phyloP scores from a whole-genome alignment of 1,140 invertebrate genomes.

The Melanaphis sacchari region DNA sequence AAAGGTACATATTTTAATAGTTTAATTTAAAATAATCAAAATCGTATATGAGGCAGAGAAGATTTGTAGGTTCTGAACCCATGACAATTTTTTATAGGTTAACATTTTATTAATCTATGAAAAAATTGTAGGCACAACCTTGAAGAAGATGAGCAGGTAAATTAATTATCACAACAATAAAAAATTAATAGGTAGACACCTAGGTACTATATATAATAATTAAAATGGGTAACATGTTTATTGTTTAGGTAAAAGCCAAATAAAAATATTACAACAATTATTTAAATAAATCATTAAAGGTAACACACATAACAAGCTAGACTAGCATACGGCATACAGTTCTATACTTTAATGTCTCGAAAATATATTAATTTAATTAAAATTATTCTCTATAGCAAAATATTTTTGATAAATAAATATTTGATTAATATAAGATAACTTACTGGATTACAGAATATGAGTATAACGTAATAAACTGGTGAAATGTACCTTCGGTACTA shows the following conservation, averaged over 20 bases:
- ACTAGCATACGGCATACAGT: not conserved
- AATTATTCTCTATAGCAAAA: not conserved
- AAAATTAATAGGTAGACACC: not conserved
- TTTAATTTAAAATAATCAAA: not conserved
- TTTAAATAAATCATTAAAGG: conserved; percentile 3
- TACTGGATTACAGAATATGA: not conserved
- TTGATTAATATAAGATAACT: not conserved
- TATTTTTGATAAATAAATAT: not conserved
- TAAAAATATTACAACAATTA: conserved; percentile 2
- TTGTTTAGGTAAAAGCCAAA: conserved; percentile 4
- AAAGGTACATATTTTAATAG: not conserved
- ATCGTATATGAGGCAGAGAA: no score
- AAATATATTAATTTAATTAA: not conserved
- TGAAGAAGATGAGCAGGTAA: not conserved
- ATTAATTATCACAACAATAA: not conserved
- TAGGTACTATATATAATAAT: not conserved
- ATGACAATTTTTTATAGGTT: not conserved
- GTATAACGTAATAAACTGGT: not conserved
- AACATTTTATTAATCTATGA: not conserved
- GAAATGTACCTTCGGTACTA: not conserved
- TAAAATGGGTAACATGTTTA: not conserved
- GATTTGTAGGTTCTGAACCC: not conserved
- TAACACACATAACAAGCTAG: not conserved
- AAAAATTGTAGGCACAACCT: not conserved
- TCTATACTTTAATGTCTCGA: not conserved